Conservation (phyloP, 2,113 vertebrate species). For the Ptilonorhynchus violaceus region DNA sequence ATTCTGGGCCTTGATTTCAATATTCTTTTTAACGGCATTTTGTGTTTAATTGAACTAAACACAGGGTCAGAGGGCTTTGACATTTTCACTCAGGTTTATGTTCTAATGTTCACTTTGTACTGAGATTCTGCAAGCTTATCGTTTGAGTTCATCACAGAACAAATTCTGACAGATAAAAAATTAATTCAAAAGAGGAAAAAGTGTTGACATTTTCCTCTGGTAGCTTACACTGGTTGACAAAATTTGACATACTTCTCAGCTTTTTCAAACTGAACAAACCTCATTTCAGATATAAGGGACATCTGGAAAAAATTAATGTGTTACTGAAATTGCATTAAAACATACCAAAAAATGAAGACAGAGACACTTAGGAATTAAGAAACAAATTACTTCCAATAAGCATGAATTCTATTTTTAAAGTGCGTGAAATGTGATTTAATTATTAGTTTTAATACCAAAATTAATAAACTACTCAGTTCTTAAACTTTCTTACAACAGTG, state of each 20-base stretch:
- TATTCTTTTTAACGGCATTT: neutral
- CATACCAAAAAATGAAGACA: neutral
- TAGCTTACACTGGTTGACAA: neutral
- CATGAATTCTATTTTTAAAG: neutral
- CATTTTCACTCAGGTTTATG: neutral
- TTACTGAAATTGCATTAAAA: neutral
- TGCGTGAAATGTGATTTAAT: neutral
- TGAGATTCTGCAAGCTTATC: neutral
- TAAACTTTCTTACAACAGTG: neutral
- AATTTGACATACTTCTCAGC: neutral
- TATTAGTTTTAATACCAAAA: neutral
- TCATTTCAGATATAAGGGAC: neutral
- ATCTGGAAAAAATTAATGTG: neutral
- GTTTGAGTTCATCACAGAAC: neutral
- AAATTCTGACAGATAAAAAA: neutral
- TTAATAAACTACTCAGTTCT: neutral
- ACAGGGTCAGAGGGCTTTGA: neutral
- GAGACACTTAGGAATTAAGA: neutral
- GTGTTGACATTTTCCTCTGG: neutral
- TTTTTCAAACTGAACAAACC: neutral
- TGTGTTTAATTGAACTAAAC: neutral
- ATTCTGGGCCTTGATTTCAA: neutral
- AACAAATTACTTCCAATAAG: neutral
- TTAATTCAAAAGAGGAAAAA: neutral
- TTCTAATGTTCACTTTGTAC: neutral